Percentiles rank a stretch among this genome's conserved stretches.
Conservation (phyloP, 2,888 invertebrate genomes). For the Lithophane semibrunnea region DNA sequence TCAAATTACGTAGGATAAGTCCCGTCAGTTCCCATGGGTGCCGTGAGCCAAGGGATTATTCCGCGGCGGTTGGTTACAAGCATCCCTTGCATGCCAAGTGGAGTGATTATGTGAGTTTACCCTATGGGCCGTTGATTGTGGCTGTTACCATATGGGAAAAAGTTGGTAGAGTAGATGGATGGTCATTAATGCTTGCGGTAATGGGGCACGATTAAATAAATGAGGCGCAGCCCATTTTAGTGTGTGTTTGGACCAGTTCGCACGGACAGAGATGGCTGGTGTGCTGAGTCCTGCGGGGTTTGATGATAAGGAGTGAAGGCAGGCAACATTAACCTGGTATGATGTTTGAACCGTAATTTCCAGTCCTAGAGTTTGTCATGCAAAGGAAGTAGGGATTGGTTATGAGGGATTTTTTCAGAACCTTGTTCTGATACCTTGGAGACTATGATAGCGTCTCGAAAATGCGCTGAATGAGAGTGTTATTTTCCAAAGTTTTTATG, state of each 20-base stretch:
- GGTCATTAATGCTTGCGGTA: slow-evolving; percentile 31
- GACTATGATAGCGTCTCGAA: neutral
- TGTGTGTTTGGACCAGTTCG: slow-evolving; percentile 19
- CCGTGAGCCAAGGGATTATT: slow-evolving; percentile 34
- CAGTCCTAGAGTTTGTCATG: neutral
- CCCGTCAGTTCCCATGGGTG: slow-evolving; percentile 29
- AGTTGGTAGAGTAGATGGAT: slow-evolving; percentile 18
- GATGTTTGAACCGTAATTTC: neutral
- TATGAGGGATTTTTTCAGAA: no score
- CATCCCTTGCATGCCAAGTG: slow-evolving; percentile 44
- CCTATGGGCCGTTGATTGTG: slow-evolving; percentile 25
- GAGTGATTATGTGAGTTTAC: slow-evolving; percentile 46
- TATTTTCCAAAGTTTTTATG: neutral
- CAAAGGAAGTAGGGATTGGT: neutral
- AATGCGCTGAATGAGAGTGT: neutral
- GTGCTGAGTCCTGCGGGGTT: slow-evolving; percentile 16
- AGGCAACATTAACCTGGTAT: slow-evolving; percentile 1
- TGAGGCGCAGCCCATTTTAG: slow-evolving; percentile 31
- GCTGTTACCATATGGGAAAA: slow-evolving; percentile 27
- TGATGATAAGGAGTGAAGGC: slow-evolving; percentile 21
- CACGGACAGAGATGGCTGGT: neutral
- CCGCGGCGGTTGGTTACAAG: slow-evolving; percentile 10
- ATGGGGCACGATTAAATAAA: slow-evolving; percentile 47
- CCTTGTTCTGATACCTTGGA: neutral
- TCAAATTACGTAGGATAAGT: slow-evolving; percentile 28